Conservation (phyloP, 2,797 vertebrate species). For the Esox masquinongy region DNA sequence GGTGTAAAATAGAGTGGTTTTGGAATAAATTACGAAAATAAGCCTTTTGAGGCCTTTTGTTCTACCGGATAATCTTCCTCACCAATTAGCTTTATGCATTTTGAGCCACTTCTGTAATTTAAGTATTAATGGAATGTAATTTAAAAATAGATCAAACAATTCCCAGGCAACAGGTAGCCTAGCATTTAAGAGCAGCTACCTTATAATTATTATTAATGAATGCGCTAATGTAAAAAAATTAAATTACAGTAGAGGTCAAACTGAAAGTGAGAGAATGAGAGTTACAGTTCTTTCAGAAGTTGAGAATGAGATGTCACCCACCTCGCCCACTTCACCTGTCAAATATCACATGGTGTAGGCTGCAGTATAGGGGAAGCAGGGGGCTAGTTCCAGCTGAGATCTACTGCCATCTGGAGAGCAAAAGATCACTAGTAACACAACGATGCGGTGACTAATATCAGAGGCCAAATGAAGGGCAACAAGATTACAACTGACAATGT, state of each 20-base stretch:
- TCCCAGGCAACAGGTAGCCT: too few relatives aligned
- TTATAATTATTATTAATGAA: too few relatives aligned
- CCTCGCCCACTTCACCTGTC: conserved; percentile 25
- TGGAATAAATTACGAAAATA: too few relatives aligned
- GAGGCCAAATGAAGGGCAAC: conserved; percentile 65
- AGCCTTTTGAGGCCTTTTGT: too few relatives aligned
- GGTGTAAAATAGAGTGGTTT: background rate
- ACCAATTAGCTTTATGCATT: too few relatives aligned
- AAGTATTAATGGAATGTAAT: too few relatives aligned
- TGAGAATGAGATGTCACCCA: conserved; percentile 56
- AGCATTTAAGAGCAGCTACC: too few relatives aligned
- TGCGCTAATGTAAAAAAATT: conserved; percentile 13
- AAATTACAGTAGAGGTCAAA: conserved; percentile 41
- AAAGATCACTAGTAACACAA: conserved; percentile 50
- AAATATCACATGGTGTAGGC: conserved; percentile 60
- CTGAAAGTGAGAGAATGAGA: conserved; percentile 21
- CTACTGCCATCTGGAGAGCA: conserved; percentile 36
- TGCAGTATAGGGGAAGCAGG: conserved; percentile 40
- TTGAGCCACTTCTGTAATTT: too few relatives aligned
- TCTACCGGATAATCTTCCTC: too few relatives aligned
- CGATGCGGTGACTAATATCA: conserved; percentile 61
- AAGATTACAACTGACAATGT: conserved; percentile 22
- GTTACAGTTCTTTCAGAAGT: conserved; percentile 36
- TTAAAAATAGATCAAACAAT: too few relatives aligned
- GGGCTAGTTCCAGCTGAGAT: conserved; percentile 28